Evolutionary conservation across 2,888 invertebrate genomes (phyloP).

Genomic region (Macropis europaea): DNA sequence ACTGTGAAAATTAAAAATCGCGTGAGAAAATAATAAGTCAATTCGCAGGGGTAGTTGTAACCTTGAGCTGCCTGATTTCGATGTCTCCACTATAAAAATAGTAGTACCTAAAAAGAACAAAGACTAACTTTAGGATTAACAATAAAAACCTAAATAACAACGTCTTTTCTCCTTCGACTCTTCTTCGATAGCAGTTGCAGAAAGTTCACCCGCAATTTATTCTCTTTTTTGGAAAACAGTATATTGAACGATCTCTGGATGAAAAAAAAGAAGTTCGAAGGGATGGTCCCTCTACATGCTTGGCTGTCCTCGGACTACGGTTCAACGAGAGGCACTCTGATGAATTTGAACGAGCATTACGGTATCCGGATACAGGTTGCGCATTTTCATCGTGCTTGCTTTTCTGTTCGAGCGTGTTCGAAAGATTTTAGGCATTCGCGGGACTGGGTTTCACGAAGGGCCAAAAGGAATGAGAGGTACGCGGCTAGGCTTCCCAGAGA

Average conservation of each 20-base stretch:
- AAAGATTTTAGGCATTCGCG: slow-evolving; percentile 4
- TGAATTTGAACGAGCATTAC: slow-evolving; percentile 58
- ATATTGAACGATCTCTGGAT: not conserved
- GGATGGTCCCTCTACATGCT: slow-evolving; percentile 31
- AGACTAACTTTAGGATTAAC: no score
- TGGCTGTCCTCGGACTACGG: not conserved
- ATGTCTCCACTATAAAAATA: no score
- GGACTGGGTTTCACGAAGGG: not conserved
- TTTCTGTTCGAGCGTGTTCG: not conserved
- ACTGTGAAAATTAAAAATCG: no score
- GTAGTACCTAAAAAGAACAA: no score
- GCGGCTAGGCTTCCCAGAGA: not conserved
- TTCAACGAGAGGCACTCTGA: slow-evolving; percentile 14
- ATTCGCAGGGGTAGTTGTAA: no score
- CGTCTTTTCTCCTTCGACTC: not conserved
- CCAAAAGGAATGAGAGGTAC: not conserved
- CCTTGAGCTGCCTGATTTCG: no score
- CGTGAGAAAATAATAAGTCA: no score
- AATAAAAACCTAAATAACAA: no score
- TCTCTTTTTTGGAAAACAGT: not conserved
- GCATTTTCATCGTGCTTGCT: slow-evolving; percentile 48
- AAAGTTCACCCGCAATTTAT: slow-evolving; percentile 11
- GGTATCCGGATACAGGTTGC: slow-evolving; percentile 44
- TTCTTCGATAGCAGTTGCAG: slow-evolving; percentile 1
- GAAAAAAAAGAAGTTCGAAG: not conserved